phyloP scores from a whole-genome alignment of 2,888 invertebrate species.

The Stegana nigrithorax region DNA sequence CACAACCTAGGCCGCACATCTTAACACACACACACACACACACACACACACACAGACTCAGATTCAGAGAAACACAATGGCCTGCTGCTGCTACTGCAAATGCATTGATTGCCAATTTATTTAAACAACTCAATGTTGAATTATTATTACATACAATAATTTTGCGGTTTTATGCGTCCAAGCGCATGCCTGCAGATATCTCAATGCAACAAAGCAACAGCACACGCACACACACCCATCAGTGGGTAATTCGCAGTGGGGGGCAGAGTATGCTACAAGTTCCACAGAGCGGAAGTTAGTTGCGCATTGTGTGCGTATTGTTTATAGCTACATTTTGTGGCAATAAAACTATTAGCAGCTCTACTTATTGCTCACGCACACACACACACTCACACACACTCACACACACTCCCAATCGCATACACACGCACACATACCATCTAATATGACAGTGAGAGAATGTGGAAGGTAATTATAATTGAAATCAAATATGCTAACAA shows the following conservation, averaged over 20 bases:
- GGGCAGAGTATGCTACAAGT: background rate
- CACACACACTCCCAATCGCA: too few relatives aligned
- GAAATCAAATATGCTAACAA: slow-evolving; percentile 16
- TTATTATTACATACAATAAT: slow-evolving; percentile 8
- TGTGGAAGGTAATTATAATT: slow-evolving; percentile 9
- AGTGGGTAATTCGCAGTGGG: background rate
- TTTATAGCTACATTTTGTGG: slow-evolving; percentile 7
- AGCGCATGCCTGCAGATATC: background rate
- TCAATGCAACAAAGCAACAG: background rate
- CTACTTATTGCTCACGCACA: background rate
- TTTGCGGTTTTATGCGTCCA: slow-evolving; percentile 11
- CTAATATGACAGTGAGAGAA: too few relatives aligned
- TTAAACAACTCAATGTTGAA: slow-evolving; percentile 4
- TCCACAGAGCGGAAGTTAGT: background rate
- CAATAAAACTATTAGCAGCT: slow-evolving; percentile 10
- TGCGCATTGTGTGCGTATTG: background rate
- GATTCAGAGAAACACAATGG: background rate
- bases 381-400: background rate
- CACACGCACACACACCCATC: background rate
- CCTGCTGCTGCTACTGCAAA: background rate
- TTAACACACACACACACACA: too few relatives aligned
- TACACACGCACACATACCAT: background rate
- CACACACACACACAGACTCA: background rate
- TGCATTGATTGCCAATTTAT: background rate
- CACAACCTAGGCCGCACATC: too few relatives aligned